Evolutionary conservation across 2,888 invertebrate genomes (phyloP), one percentile per base, ranked within the genome.

Genomic region (Archaeoteleia sp.): DNA sequence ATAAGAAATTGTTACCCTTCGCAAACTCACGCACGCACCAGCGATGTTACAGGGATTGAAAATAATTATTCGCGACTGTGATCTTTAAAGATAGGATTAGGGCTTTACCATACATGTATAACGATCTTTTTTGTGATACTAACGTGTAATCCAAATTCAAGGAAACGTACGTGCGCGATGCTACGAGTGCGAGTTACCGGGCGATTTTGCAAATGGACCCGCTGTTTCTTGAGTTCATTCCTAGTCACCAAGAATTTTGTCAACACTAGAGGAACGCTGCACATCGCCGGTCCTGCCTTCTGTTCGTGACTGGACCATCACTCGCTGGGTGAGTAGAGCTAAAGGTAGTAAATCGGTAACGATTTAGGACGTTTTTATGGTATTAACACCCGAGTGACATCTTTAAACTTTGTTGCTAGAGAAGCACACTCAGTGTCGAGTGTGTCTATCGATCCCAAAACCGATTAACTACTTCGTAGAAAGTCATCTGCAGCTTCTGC

Each of bases 51-150:
- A 9, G 8, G 10, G 17, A 43, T 29, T 42, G 49, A 43, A 43
- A 12, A 32, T 51, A 27, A 29, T 53, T 37, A 3, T 10, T 46
- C 46, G 58, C 58, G 29, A 58, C 65, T 66, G 65, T 66, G 65
- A 66, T 66, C 53, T 48, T 55, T 53, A 39, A 37, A 27, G 57
- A 29, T 58, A 53, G 42, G 57, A 20, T 42, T 57, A 53, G 42
- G 40, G 46, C 29, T 17, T 54, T 40, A 15, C 3, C 15, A 17
- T 42, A 43, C 43, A 13, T 35, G 37, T 45, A 54, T 45, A 37
- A 49, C 53, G 55, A 49, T 63, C 30, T 32, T 48, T 48, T 40
- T 65, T 65, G 63, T 63, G 63, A 63, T 63, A 63, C 20, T 58
- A 35, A 17, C 48, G 48, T 42, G 53, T 35, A 35, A 3, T 35